Percentiles rank a stretch among this genome's conserved stretches.
phyloP scores from a whole-genome alignment of 1,140 invertebrate genomes.

The Cherax destructor region DNA sequence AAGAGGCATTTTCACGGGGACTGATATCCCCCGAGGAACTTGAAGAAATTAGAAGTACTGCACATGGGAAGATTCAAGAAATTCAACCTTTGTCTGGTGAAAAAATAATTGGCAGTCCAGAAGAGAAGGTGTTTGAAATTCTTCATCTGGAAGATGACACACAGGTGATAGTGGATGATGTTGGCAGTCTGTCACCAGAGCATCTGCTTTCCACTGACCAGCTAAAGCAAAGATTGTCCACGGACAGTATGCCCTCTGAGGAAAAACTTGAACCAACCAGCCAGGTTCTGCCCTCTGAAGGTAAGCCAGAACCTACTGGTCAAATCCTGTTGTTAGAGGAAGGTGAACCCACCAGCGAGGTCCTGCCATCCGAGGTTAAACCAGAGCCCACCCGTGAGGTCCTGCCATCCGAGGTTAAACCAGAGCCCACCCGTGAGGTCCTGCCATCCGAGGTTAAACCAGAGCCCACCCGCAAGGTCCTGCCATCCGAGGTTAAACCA shows the following conservation, averaged over 20 bases:
- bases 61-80: slow-evolving; percentile 66
- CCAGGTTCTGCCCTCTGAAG: not conserved
- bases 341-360: not conserved
- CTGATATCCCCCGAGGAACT: slow-evolving; percentile 76
- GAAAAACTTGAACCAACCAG: not conserved
- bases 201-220: not conserved
- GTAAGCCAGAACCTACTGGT: not conserved
- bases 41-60: slow-evolving; percentile 72
- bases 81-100: slow-evolving; percentile 22
- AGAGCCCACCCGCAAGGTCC: slow-evolving; percentile 27
- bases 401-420: not conserved
- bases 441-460: not conserved
- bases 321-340: not conserved
- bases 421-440: not conserved
- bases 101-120: not conserved
- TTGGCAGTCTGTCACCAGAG: not conserved
- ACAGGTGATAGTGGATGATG: not conserved
- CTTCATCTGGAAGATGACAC: not conserved
- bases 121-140: slow-evolving; percentile 18
- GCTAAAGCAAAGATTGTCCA: not conserved
- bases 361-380: not conserved
- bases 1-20: slow-evolving; percentile 80
- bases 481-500: not conserved
- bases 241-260: not conserved
- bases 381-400: not conserved